These are phyloP conservation scores for Agrochola macilenta DNA, from an alignment of 2,888 invertebrate species.

Conservation along the genomic window DNA sequence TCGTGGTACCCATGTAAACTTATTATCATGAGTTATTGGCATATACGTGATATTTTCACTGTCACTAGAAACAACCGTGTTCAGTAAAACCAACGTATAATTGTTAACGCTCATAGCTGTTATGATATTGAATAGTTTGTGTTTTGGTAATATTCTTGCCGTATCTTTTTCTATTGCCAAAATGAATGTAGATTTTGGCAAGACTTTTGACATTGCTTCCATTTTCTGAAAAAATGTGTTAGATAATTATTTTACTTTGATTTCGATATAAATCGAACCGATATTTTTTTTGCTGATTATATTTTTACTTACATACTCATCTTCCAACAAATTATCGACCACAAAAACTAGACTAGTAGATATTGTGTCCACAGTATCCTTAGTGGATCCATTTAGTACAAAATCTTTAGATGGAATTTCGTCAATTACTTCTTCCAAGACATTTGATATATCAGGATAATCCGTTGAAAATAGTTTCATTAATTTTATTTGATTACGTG, in stretches of 20 bases:
- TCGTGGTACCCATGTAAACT: constrained; percentile 74
- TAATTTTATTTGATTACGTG: constrained; percentile 59
- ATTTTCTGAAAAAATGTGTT: constrained; percentile 70
- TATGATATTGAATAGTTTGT: constrained; percentile 70
- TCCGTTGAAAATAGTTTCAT: constrained; percentile 60
- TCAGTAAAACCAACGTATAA: constrained; percentile 71
- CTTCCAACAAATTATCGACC: constrained; percentile 69
- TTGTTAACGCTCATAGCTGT: constrained; percentile 71
- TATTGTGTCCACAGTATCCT: constrained; percentile 17
- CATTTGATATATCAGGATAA: constrained; percentile 52
- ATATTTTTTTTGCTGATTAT: too few relatives aligned
- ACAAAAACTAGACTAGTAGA: constrained; percentile 69
- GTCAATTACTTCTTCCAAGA: constrained; percentile 52
- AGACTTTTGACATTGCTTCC: constrained; percentile 58
- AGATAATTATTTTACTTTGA: not conserved
- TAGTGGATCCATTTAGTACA: constrained; percentile 22
- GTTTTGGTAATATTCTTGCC: constrained; percentile 43
- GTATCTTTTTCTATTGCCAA: constrained; percentile 40
- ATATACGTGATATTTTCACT: constrained; percentile 64
- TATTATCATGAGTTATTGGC: constrained; percentile 71
- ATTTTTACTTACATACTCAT: constrained; percentile 69
- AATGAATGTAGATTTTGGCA: constrained; percentile 43
- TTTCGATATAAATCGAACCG: not conserved
- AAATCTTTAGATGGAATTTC: constrained; percentile 55
- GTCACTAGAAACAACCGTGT: constrained; percentile 55